Percentiles rank a stretch among this genome's conserved stretches.
Conservation (phyloP, 2,888 invertebrate genomes). For the Megastigmus dorsalis region DNA sequence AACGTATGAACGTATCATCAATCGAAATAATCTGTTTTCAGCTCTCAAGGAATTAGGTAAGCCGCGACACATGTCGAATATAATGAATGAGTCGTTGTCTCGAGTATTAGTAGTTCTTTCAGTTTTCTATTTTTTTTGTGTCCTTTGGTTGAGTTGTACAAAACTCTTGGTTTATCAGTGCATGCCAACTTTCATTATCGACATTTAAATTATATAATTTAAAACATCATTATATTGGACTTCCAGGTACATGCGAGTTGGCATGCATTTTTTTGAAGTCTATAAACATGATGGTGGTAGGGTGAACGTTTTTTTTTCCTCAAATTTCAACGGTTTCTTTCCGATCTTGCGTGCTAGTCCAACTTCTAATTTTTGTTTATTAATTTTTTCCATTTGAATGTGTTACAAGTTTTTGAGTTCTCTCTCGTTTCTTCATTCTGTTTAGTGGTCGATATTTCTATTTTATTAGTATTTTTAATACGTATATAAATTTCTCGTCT, state of each 20-base stretch:
- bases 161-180: constrained; percentile 28
- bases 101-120: constrained; percentile 60
- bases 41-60: constrained; percentile 74
- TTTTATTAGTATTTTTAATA: constrained; percentile 56
- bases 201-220: neutral
- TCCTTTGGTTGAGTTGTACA: constrained; percentile 55
- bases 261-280: constrained; percentile 27
- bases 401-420: constrained; percentile 42
- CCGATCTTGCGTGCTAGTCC: neutral
- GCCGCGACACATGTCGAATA: constrained; percentile 65
- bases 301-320: constrained; percentile 59
- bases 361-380: constrained; percentile 49
- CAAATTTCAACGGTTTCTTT: constrained; percentile 21
- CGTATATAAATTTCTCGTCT: constrained; percentile 39
- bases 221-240: neutral
- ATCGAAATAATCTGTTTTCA: constrained; percentile 71
- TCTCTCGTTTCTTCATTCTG: constrained; percentile 51
- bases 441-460: constrained; percentile 52
- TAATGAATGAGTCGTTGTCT: constrained; percentile 69
- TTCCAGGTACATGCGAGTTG: constrained; percentile 34
- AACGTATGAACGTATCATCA: constrained; percentile 64
- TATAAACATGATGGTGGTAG: constrained; percentile 68
- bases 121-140: constrained; percentile 50
- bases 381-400: constrained; percentile 55
- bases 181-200: constrained; percentile 40